phyloP scores from a whole-genome alignment of 2,888 invertebrate genomes.

The Rhaphigaster nebulosa region DNA sequence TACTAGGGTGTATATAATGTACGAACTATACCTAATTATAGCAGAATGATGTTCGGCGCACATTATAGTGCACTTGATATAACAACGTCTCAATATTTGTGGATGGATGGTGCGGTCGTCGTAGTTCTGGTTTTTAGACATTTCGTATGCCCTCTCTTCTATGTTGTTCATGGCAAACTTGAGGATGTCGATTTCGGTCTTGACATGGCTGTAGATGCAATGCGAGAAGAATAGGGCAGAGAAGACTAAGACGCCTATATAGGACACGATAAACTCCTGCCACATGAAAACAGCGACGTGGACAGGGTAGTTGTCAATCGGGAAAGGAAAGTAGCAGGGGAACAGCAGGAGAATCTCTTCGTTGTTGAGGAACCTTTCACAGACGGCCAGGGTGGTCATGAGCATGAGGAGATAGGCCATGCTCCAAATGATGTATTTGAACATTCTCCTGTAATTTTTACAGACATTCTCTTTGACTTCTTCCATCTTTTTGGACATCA shows the following conservation, averaged over 20 bases:
- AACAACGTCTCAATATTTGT: background rate
- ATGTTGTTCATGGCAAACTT: background rate
- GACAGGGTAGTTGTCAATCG: background rate
- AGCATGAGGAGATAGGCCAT: background rate
- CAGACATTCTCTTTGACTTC: background rate
- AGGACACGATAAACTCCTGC: background rate
- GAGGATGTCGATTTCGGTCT: background rate
- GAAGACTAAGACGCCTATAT: background rate
- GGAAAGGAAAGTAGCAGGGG: background rate
- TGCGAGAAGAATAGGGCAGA: background rate
- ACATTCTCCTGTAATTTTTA: background rate
- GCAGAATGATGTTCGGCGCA: slow-evolving; percentile 8
- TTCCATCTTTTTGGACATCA: background rate
- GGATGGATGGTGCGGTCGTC: background rate
- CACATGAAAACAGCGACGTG: background rate
- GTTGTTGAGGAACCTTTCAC: background rate
- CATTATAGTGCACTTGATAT: slow-evolving; percentile 8
- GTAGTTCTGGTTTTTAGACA: background rate
- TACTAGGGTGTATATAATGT: background rate
- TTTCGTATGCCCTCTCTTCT: slow-evolving; percentile 17
- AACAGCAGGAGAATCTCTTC: background rate
- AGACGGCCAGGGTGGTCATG: background rate
- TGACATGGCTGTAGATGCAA: background rate
- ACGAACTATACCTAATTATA: background rate
- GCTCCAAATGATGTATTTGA: background rate